Percentiles rank a stretch among this genome's conserved stretches.
Evolutionary conservation across 2,888 invertebrate species (phyloP).

Genomic region (Merodon equestris): DNA sequence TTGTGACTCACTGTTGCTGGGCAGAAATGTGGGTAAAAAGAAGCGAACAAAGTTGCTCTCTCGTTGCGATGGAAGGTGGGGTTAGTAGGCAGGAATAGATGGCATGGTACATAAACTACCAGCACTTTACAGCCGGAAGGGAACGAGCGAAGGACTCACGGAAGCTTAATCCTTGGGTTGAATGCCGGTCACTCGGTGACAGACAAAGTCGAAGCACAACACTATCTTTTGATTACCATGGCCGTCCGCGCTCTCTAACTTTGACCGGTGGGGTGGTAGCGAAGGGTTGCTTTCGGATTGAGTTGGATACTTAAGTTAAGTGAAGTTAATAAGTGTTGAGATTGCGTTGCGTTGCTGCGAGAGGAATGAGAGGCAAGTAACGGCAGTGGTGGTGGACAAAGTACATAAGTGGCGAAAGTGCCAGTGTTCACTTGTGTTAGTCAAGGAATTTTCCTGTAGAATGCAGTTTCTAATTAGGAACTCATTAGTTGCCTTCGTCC

Average conservation of each 20-base stretch:
- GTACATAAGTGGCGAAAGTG: conserved; percentile 17
- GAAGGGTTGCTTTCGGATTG: background rate
- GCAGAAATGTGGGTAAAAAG: background rate
- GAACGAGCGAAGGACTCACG: conserved; percentile 27
- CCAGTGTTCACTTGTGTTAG: conserved; percentile 34
- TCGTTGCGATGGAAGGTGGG: conserved; percentile 30
- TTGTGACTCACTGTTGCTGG: conserved; percentile 52
- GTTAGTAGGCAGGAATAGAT: conserved; percentile 15
- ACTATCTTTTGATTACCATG: conserved; percentile 33
- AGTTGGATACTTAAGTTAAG: conserved; percentile 26
- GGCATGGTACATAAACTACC: conserved; percentile 20
- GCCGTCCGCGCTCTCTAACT: conserved; percentile 11
- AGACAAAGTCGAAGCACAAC: conserved; percentile 5
- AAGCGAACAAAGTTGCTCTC: conserved; percentile 25
- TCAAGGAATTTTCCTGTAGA: conserved; percentile 19
- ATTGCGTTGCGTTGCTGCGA: background rate
- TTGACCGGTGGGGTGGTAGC: conserved; percentile 7
- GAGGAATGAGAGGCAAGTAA: too few relatives aligned
- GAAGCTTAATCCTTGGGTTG: conserved; percentile 43
- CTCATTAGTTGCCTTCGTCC: conserved; percentile 45
- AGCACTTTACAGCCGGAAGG: conserved; percentile 18
- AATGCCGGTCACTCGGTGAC: conserved; percentile 8
- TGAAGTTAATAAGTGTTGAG: conserved; percentile 47
- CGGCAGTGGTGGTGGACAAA: background rate
- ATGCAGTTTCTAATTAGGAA: conserved; percentile 54